Conservation (phyloP, 2,113 vertebrate species). For the Noctilio leporinus region DNA sequence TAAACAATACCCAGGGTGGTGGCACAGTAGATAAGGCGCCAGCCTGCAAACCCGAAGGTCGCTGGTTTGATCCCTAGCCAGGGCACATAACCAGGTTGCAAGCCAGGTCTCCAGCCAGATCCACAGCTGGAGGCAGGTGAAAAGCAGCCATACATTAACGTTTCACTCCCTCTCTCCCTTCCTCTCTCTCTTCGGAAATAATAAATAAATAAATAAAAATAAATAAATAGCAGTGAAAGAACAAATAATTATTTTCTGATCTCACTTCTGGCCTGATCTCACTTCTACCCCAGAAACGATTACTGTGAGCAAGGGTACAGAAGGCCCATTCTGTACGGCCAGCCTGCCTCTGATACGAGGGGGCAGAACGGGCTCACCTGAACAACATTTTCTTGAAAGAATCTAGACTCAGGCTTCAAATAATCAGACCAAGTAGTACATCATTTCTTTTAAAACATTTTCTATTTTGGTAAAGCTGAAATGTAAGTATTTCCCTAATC, state of each 20-base stretch:
- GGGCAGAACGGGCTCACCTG: not conserved
- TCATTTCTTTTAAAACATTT: not conserved
- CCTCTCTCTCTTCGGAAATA: too few relatives aligned
- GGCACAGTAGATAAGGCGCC: too few relatives aligned
- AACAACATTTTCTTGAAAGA: not conserved
- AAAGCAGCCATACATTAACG: too few relatives aligned
- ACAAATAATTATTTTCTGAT: not conserved
- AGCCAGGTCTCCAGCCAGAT: too few relatives aligned
- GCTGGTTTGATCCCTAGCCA: too few relatives aligned
- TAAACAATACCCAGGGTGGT: too few relatives aligned
- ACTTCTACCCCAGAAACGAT: not conserved
- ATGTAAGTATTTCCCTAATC: not conserved
- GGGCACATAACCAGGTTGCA: too few relatives aligned
- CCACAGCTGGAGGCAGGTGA: too few relatives aligned
- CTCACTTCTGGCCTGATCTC: not conserved
- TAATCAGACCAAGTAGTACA: not conserved
- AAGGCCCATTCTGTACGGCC: rapidly evolving
- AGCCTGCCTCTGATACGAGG: rapidly evolving
- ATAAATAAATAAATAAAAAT: too few relatives aligned
- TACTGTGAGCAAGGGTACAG: too few relatives aligned
- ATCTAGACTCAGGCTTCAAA: not conserved
- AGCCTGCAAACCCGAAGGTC: too few relatives aligned
- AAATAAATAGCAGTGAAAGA: not conserved
- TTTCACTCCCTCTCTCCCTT: too few relatives aligned
- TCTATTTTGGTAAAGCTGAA: not conserved